Base-by-base conservation (phyloP, 1,140 invertebrate species). In the Acromyrmex heyeri region DNA sequence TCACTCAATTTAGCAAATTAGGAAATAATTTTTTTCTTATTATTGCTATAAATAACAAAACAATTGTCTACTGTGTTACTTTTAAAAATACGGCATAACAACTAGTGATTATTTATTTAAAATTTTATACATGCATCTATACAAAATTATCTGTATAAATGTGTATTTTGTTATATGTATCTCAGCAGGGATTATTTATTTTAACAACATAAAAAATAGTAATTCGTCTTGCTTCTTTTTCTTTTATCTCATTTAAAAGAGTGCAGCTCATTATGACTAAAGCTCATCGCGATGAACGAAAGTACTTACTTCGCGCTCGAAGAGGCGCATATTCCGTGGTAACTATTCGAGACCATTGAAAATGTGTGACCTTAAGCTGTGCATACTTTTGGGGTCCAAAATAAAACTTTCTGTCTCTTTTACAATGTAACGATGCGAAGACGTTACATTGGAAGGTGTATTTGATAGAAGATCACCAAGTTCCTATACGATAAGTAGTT, bases 401-500 rank as follows among this genome's bases (percentile, higher is more conserved):
- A 87, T 53, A 82, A 89, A 89, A 88, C 24, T 65, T 67, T 53
- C 53, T 8, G 73, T 18, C 44, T 53, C 62, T 88, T 86, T 86
- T 57, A n/a, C 55, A 50, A 12, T 55, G 48, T 44, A 21, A 44
- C 21, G 62, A 30, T 7, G 34, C 61, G 38, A 18, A 64, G n/a
- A 24, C 14, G 38, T 88, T 62, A 59, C 67, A 61, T 10, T 16
- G 55, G 81, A 34, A 21, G 16, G 64, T 86, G 83, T 75, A 81
- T 89, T 88, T 81, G 53, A 87, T 78, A 64, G 82, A 89, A 89
- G 82, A 81, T 88, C 75, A 75, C 59, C 78, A 30, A 27, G 57
- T 70, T 64, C 30, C 55, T 27, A 8, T 10, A n/a, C 24, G 53
- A 34, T 21, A n/a, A 38, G 77, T 61, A 38, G 69, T 59, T 61